Percentiles rank a stretch among this genome's conserved stretches.
phyloP scores from a whole-genome alignment of 2,888 invertebrate species.

The Melipona beecheii region DNA sequence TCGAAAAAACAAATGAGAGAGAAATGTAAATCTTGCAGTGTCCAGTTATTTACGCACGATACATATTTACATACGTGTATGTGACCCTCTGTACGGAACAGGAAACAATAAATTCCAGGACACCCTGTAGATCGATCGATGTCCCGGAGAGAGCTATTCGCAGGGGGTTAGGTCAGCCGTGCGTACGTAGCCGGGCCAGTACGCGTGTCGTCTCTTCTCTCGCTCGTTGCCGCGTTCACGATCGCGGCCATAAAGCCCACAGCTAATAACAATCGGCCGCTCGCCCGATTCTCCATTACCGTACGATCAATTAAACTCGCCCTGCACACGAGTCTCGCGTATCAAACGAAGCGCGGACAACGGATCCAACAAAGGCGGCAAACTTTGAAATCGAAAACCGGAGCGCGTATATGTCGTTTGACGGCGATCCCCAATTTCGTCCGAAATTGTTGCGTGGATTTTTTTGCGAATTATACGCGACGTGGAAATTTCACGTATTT shows the following conservation, averaged over 20 bases:
- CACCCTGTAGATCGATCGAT: conserved; percentile 53
- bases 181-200: conserved; percentile 44
- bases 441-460: too few species aligned
- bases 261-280: conserved; percentile 51
- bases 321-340: neutral
- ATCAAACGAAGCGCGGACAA: conserved; percentile 7
- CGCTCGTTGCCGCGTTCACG: neutral
- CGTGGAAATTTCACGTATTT: neutral
- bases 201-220: neutral
- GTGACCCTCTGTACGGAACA: conserved; percentile 1
- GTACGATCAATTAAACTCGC: conserved; percentile 47
- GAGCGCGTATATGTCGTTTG: too few species aligned
- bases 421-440: neutral
- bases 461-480: neutral
- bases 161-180: conserved; percentile 46
- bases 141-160: conserved; percentile 32
- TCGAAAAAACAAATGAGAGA: too few species aligned
- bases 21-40: too few species aligned
- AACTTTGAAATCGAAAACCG: conserved; percentile 11
- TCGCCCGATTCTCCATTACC: conserved; percentile 32
- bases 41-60: too few species aligned
- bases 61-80: neutral
- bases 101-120: conserved; percentile 49
- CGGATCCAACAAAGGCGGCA: neutral
- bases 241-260: conserved; percentile 42